Evolutionary conservation across 1,140 invertebrate species (phyloP).

Genomic region (Potamilus streckersoni): DNA sequence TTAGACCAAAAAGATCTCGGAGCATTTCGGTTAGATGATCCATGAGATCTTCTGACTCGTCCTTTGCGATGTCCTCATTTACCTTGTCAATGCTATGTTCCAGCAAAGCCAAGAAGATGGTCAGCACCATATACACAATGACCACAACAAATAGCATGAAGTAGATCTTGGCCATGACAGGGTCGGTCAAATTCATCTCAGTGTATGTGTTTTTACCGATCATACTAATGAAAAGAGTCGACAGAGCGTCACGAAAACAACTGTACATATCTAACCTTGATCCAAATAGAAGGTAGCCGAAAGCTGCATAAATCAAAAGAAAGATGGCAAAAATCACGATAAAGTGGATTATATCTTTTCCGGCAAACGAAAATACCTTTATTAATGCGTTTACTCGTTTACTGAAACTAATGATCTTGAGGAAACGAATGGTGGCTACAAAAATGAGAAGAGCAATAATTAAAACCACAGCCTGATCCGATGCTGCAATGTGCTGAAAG

Average conservation of each 20-base stretch:
- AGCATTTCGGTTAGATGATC: conserved; percentile 33
- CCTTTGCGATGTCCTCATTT: background rate
- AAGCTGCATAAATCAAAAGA: conserved; percentile 8
- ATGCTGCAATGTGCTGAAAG: conserved; percentile 33
- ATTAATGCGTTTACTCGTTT: conserved; percentile 23
- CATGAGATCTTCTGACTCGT: conserved; percentile 37
- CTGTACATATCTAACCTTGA: conserved; percentile 9
- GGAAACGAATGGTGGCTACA: conserved; percentile 28
- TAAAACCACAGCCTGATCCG: conserved; percentile 24
- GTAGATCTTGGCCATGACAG: conserved; percentile 76
- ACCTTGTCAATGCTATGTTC: conserved; percentile 13
- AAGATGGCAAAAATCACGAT: conserved; percentile 13
- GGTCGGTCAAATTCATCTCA: conserved; percentile 73
- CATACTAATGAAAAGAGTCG: conserved; percentile 78
- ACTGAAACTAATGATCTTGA: conserved; percentile 30
- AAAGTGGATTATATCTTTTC: conserved; percentile 20
- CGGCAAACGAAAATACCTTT: conserved; percentile 17
- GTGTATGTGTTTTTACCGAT: conserved; percentile 82
- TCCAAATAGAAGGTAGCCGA: conserved; percentile 22
- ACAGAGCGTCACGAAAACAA: conserved; percentile 11
- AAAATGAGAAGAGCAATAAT: conserved; percentile 25
- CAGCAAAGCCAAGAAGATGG: conserved; percentile 85
- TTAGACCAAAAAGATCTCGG: conserved; percentile 7
- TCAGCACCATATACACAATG: conserved; percentile 82
- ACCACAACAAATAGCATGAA: conserved; percentile 81